Evolutionary conservation across 2,888 invertebrate species (phyloP), one percentile per base, ranked within the genome.

Genomic region (Phaedon cochleariae): DNA sequence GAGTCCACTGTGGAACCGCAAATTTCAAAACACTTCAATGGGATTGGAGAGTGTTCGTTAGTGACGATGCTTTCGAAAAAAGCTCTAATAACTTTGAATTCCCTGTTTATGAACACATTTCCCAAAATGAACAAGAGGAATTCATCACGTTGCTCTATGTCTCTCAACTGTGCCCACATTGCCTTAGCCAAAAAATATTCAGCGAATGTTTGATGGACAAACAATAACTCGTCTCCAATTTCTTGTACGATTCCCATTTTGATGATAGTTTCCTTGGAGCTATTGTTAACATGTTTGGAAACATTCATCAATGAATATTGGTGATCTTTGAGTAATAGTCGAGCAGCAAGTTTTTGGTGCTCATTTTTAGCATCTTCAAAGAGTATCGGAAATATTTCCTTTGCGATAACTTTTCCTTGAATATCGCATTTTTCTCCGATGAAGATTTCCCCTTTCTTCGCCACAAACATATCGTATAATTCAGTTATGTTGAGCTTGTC

Each of bases 401-500:
- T 41, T 12, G 41, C 41, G 15, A 41, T 15, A 6, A n/a, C 15
- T 41, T 15, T 15, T 41, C 15, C n/a, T n/a, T n/a, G n/a, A n/a
- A n/a, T n/a, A n/a, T n/a, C n/a, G n/a, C n/a, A n/a, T n/a, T n/a
- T n/a, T n/a, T n/a, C n/a, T n/a, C n/a, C n/a, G n/a, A n/a, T n/a
- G n/a, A n/a, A n/a, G n/a, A n/a, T n/a, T n/a, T n/a, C n/a, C n/a
- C n/a, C n/a, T n/a, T n/a, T n/a, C n/a, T n/a, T n/a, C n/a, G n/a
- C n/a, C n/a, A n/a, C n/a, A n/a, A n/a, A n/a, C n/a, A n/a, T n/a
- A n/a, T n/a, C n/a, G n/a, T n/a, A n/a, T n/a, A n/a, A n/a, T 12
- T 57, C 37, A 4, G 41, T 29, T 18, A 62, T 21, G 41, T 62
- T 58, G 20, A 62, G 34, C 41, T 41, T 49, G 4, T 6, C 12